Conservation (phyloP, 2,113 vertebrate species). For the Callionymus lyra region DNA sequence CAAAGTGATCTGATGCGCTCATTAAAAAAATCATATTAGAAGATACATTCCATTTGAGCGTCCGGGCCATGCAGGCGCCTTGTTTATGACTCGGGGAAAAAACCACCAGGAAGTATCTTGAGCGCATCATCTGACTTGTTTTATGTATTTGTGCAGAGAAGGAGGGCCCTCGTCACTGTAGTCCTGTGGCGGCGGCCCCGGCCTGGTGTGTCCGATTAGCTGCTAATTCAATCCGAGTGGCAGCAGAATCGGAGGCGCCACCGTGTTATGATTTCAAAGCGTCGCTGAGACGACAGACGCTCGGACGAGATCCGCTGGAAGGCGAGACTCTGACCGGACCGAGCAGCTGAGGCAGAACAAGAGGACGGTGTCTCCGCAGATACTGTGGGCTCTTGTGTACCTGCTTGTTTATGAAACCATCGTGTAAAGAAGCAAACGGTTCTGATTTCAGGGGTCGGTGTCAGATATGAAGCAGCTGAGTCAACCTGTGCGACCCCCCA, state of each 20-base stretch:
- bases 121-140: slow-evolving; percentile 31
- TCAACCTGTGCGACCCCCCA: slow-evolving; percentile 64
- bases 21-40: slow-evolving; percentile 25
- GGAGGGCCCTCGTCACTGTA: slow-evolving; percentile 43
- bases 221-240: slow-evolving; percentile 58
- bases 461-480: slow-evolving; percentile 74
- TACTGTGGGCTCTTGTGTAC: slow-evolving; percentile 28
- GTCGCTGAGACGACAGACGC: slow-evolving; percentile 39
- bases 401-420: slow-evolving; percentile 14
- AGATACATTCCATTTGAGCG: slow-evolving; percentile 17
- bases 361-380: slow-evolving; percentile 27
- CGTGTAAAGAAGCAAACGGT: no score
- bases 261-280: slow-evolving; percentile 52
- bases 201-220: slow-evolving; percentile 58
- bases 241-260: slow-evolving; percentile 59
- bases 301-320: slow-evolving; percentile 43
- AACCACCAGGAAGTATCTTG: slow-evolving; percentile 10
- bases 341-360: slow-evolving; percentile 32
- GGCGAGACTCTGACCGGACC: slow-evolving; percentile 37
- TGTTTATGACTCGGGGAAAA: slow-evolving; percentile 19
- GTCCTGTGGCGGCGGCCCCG: slow-evolving; percentile 35
- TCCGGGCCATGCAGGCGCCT: slow-evolving; percentile 14
- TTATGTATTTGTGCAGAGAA: slow-evolving; percentile 29
- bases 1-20: slow-evolving; percentile 21
- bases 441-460: slow-evolving; percentile 38